phyloP scores from a whole-genome alignment of 2,888 invertebrate species.

The Monochamus alternatus region DNA sequence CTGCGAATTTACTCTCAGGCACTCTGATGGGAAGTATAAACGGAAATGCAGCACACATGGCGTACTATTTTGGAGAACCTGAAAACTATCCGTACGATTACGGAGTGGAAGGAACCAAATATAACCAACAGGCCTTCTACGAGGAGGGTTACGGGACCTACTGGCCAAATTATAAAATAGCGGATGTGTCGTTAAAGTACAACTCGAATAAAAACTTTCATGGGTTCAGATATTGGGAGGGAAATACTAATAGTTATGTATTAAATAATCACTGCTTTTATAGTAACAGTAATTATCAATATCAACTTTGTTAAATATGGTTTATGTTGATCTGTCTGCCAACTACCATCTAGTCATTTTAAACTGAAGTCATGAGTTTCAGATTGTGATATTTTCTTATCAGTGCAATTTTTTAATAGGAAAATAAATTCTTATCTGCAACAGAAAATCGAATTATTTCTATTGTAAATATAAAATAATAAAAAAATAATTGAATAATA shows the following conservation, averaged over 20 bases:
- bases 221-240: constrained; percentile 49
- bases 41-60: constrained; percentile 3
- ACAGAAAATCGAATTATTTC: too few species aligned
- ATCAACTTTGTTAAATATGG: constrained; percentile 11
- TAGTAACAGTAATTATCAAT: constrained; percentile 26
- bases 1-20: constrained; percentile 74
- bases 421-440: background rate
- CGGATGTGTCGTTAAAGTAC: constrained; percentile 18
- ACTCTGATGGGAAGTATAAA: constrained; percentile 53
- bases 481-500: too few species aligned
- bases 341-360: constrained; percentile 5
- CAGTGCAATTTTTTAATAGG: background rate
- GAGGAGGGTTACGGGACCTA: constrained; percentile 20
- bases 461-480: too few species aligned
- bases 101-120: constrained; percentile 17
- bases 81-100: constrained; percentile 23
- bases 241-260: constrained; percentile 35
- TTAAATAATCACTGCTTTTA: constrained; percentile 33
- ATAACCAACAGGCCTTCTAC: constrained; percentile 17
- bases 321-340: background rate
- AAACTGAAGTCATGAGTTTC: background rate
- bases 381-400: constrained; percentile 3
- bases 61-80: constrained; percentile 2
- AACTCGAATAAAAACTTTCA: constrained; percentile 35
- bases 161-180: constrained; percentile 27